Percentiles rank a stretch among this genome's conserved stretches.
These are phyloP conservation scores for Drosophila paranaensis DNA, from an alignment of 2,888 invertebrate species.

Conservation along the genomic window DNA sequence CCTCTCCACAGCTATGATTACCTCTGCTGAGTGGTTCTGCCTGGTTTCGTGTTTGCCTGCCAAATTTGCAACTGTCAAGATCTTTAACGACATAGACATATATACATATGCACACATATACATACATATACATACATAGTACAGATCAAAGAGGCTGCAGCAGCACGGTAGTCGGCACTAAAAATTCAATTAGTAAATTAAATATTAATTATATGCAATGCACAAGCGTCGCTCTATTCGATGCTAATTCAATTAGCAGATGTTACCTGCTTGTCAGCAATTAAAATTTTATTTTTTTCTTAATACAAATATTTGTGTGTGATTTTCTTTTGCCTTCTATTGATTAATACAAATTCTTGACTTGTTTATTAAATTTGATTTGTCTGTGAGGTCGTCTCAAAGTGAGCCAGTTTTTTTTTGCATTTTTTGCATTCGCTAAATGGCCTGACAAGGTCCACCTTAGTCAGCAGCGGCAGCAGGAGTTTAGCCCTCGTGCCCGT, in stretches of 20 bases:
- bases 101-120: not conserved
- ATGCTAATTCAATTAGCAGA: conserved; percentile 72
- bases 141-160: conserved; percentile 56
- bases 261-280: conserved; percentile 29
- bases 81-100: conserved; percentile 27
- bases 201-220: conserved; percentile 68
- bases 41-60: conserved; percentile 42
- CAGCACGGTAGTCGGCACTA: conserved; percentile 65
- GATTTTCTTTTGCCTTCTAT: not conserved
- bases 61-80: conserved; percentile 67
- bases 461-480: conserved; percentile 20
- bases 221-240: conserved; percentile 28
- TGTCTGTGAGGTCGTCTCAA: conserved; percentile 65
- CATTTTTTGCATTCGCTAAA: conserved; percentile 10
- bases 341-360: conserved; percentile 32
- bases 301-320: not conserved
- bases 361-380: conserved; percentile 51
- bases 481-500: conserved; percentile 54
- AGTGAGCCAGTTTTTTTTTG: conserved; percentile 65
- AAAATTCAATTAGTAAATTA: conserved; percentile 68
- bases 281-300: conserved; percentile 17
- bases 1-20: not conserved
- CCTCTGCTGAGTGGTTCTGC: conserved; percentile 33
- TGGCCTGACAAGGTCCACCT: conserved; percentile 55
- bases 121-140: not conserved